Percentiles rank a stretch among this genome's conserved stretches.
Evolutionary conservation across 2,113 vertebrate genomes (phyloP).

Genomic region (Colossoma macropomum): DNA sequence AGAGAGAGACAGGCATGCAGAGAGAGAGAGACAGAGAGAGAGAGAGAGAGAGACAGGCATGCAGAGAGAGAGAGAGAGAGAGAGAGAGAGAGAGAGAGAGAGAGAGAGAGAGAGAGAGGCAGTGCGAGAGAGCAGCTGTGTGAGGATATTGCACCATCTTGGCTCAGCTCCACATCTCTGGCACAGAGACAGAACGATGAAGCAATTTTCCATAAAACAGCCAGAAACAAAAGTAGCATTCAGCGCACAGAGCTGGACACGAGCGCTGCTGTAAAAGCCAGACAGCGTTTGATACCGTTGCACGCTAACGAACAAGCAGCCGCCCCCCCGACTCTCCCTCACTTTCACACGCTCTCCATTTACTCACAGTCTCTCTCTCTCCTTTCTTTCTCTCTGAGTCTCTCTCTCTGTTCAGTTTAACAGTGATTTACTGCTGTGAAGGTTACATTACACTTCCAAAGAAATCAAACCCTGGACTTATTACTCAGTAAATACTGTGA

Average conservation of each 20-base stretch:
- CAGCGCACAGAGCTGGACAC: neutral
- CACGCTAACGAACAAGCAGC: neutral
- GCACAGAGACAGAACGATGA: constrained; percentile 11
- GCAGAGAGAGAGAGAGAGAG: too few species aligned
- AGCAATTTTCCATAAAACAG: constrained; percentile 34
- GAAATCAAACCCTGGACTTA: too few species aligned
- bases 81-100: too few species aligned
- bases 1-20: too few species aligned
- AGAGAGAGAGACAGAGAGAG: too few species aligned
- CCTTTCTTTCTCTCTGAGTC: neutral
- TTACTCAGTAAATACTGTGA: too few species aligned
- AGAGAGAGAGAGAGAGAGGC: too few species aligned
- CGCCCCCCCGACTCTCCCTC: neutral
- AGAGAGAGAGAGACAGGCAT: too few species aligned
- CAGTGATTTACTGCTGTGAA: too few species aligned
- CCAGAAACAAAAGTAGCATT: constrained; percentile 42
- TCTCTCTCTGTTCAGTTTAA: neutral
- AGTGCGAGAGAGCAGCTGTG: neutral
- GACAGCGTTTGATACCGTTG: neutral
- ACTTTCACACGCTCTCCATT: neutral
- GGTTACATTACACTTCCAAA: too few species aligned
- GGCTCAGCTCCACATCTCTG: neutral
- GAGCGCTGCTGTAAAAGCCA: constrained; percentile 20
- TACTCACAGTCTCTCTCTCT: neutral
- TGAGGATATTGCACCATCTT: constrained; percentile 14